These are phyloP conservation scores for Heliconius eleuchia DNA, from an alignment of 1,140 invertebrate genomes.

Conservation along the genomic window DNA sequence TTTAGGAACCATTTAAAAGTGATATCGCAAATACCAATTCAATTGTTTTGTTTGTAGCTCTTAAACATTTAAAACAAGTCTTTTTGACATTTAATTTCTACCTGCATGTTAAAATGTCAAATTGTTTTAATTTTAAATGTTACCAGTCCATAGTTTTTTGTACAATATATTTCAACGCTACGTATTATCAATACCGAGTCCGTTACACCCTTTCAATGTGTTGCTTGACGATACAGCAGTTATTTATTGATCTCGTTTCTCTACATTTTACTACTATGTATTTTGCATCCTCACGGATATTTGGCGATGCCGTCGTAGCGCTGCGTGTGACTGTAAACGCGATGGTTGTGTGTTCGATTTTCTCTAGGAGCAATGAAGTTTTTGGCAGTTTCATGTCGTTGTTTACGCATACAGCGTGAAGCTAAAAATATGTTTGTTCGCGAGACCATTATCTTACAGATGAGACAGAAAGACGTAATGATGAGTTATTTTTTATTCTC, in stretches of 20 bases:
- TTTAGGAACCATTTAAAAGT: neutral
- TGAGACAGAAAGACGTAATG: no score
- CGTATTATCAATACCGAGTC: neutral
- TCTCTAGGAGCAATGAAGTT: no score
- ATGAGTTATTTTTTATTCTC: no score
- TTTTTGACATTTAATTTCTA: constrained; percentile 24
- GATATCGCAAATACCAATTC: neutral
- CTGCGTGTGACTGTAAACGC: no score
- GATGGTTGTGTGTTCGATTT: no score
- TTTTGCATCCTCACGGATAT: no score
- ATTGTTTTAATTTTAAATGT: constrained; percentile 13
- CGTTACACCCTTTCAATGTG: constrained; percentile 18
- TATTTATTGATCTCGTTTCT: neutral
- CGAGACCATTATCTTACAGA: no score
- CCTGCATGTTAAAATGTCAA: constrained; percentile 17
- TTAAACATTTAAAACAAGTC: neutral
- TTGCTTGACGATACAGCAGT: neutral
- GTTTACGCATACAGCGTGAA: no score
- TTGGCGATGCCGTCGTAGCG: no score
- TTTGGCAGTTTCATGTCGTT: no score
- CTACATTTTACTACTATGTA: no score
- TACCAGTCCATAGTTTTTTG: constrained; percentile 5
- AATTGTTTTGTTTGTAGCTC: neutral
- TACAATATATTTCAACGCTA: neutral
- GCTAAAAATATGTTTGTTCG: no score